Conservation (phyloP, 2,888 invertebrate species). For the Eledona agricola region DNA sequence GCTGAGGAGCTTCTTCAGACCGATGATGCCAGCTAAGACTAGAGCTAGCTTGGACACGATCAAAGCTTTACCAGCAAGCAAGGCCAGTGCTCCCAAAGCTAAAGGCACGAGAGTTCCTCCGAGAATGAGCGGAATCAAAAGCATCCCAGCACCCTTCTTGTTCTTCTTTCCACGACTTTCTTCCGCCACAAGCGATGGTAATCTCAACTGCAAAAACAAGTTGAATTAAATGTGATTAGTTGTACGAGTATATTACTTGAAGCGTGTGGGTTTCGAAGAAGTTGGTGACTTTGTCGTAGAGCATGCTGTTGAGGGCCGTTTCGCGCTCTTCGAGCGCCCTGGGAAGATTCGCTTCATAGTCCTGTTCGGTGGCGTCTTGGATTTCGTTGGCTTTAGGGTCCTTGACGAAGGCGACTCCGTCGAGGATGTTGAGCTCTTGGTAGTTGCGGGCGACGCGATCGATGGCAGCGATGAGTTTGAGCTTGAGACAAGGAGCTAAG, state of each 20-base stretch:
- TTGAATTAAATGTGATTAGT: slow-evolving; percentile 5
- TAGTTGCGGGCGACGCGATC: slow-evolving; percentile 74
- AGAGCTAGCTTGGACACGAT: slow-evolving; percentile 86
- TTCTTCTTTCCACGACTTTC: slow-evolving; percentile 72
- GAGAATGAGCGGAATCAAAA: slow-evolving; percentile 81
- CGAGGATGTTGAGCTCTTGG: slow-evolving; percentile 72
- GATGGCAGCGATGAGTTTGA: slow-evolving; percentile 80
- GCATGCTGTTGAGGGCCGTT: slow-evolving; percentile 76
- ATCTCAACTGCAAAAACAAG: slow-evolving; percentile 69
- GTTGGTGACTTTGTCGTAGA: slow-evolving; percentile 75
- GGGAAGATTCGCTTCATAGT: slow-evolving; percentile 77
- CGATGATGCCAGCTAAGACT: slow-evolving; percentile 84
- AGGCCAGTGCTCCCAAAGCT: slow-evolving; percentile 82
- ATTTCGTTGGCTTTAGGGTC: slow-evolving; percentile 63
- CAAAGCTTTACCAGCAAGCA: slow-evolving; percentile 85
- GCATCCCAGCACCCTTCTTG: slow-evolving; percentile 77
- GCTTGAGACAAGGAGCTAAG: slow-evolving; percentile 77
- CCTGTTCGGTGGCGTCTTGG: slow-evolving; percentile 68
- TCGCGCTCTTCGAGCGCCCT: slow-evolving; percentile 77
- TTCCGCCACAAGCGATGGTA: slow-evolving; percentile 73
- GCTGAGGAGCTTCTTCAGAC: slow-evolving; percentile 82
- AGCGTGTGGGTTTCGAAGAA: slow-evolving; percentile 83
- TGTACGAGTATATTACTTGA: slow-evolving; percentile 66
- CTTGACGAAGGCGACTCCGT: slow-evolving; percentile 79
- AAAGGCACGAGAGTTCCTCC: slow-evolving; percentile 84